Evolutionary conservation across 2,113 vertebrate species (phyloP).

Genomic region (Lampris megalopsis): DNA sequence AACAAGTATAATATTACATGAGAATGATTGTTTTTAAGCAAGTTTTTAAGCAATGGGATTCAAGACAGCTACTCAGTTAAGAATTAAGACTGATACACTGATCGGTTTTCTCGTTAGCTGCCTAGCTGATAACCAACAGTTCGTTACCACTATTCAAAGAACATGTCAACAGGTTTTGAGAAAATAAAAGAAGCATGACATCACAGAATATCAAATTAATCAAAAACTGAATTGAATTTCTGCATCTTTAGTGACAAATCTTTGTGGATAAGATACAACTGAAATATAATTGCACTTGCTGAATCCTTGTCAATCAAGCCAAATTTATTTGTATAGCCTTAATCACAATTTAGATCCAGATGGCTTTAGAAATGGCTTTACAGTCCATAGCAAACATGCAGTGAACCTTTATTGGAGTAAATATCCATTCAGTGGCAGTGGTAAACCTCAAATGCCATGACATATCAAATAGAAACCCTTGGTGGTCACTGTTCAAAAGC

Average conservation of each 20-base stretch:
- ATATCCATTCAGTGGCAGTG: not conserved
- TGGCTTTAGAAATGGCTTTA: not conserved
- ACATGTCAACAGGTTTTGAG: not conserved
- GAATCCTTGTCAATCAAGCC: no score
- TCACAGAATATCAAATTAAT: no score
- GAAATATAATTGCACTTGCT: no score
- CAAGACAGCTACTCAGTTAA: not conserved
- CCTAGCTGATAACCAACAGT: not conserved
- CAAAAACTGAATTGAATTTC: no score
- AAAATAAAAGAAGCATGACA: no score
- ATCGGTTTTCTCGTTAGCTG: no score
- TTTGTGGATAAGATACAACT: no score
- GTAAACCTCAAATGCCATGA: no score
- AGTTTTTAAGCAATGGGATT: not conserved
- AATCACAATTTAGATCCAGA: no score
- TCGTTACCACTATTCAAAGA: not conserved
- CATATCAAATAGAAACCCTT: not conserved
- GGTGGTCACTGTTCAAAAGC: not conserved
- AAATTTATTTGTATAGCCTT: no score
- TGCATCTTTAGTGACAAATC: no score
- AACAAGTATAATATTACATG: no score
- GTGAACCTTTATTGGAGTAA: not conserved
- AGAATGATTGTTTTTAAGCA: not conserved
- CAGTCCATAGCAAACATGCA: not conserved
- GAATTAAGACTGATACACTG: not conserved